Evolutionary conservation across 2,888 invertebrate species (phyloP), one percentile per base, ranked within the genome.

Genomic region (Mythimna impura): DNA sequence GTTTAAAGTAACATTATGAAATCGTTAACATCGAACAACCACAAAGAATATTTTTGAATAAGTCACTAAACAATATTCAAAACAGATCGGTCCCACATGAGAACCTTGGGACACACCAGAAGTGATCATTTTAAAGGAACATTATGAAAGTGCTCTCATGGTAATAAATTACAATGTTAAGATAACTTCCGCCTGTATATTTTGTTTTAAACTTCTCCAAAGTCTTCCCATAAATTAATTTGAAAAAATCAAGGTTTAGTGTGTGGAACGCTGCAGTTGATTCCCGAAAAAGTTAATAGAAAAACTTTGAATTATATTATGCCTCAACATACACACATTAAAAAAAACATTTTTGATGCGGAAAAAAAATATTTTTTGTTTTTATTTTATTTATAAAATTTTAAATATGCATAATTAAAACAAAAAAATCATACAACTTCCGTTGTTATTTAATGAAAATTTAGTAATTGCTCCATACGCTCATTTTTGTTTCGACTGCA

Each of bases 151-250:
- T 73, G 55, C 66, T 57, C 50, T 57, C 25, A 30, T 25, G 25
- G 54, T n/a, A 66, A 73, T 79, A 73, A 66, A 77, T 80, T 66
- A 73, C 20, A 40, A n/a, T 64, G 36, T 55, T 30, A 55, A 22
- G 17, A 30, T 34, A 43, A 69, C 25, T 55, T 75, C 54, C 34
- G 22, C 47, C 17, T 54, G 10, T n/a, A 34, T 17, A 40, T 65
- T 43, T 55, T 71, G 8, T 76, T 40, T 40, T 30, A 55, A 57
- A 58, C 34, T 25, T 63, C 10, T 64, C 22, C 50, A 75, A 75
- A 71, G 40, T 57, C 25, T 36, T 20, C 12, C 22, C 17, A 10
- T 63, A 64, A 55, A 20, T 58, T 52, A 17, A 22, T 61, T 55
- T 17, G 0, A 17, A 14, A 50, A 52, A 36, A 62, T 54, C 12